Conservation (phyloP, 2,113 vertebrate species). For the Anser cygnoides region DNA sequence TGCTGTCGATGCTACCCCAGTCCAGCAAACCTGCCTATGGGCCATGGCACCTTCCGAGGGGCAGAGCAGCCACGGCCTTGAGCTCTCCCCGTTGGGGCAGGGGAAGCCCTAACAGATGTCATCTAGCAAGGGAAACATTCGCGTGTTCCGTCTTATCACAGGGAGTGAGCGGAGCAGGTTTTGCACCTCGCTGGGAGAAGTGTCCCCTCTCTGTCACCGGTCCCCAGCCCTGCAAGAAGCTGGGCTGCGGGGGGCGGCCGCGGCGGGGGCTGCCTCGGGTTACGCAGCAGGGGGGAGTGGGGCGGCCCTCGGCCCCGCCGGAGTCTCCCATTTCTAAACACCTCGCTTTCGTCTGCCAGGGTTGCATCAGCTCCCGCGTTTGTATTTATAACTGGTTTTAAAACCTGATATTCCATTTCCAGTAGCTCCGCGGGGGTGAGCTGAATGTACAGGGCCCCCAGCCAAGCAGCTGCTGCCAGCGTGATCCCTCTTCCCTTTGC, state of each 20-base stretch:
- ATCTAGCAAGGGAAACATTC: background rate
- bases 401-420: conserved; percentile 74
- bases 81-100: background rate
- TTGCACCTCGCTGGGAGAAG: background rate
- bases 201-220: accelerated
- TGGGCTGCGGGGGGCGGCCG: background rate
- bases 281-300: background rate
- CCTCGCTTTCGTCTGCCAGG: background rate
- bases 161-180: background rate
- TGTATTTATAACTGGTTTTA: conserved; percentile 64
- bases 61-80: background rate
- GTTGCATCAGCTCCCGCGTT: conserved; percentile 68
- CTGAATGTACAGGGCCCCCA: conserved; percentile 49
- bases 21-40: background rate
- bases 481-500: conserved; percentile 66
- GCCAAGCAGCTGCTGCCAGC: conserved; percentile 78
- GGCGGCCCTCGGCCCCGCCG: background rate
- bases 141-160: accelerated
- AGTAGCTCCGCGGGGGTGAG: conserved; percentile 59
- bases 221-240: background rate
- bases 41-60: accelerated
- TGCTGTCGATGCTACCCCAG: background rate
- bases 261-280: background rate
- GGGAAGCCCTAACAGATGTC: background rate
- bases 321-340: conserved; percentile 49